Evolutionary conservation across 92 coral and sea anemone species (phyloP), one percentile per base, ranked within the genome.

Genomic region (Palythoa grandiflora): DNA sequence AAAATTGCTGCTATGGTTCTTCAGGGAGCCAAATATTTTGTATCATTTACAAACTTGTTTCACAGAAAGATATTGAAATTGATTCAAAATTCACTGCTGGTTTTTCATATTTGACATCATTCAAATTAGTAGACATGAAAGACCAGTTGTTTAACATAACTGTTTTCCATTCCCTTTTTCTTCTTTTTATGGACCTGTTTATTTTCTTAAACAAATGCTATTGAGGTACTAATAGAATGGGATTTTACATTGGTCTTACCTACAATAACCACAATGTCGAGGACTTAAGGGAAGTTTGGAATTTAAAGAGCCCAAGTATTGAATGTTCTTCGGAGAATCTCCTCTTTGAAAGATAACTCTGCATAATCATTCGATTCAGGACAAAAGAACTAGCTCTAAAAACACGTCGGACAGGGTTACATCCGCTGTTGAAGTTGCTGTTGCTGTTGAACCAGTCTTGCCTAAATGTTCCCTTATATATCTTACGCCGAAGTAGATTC

Each of bases 141-240:
- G 28, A 77, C 83, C 68, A 54, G 83, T 77, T 77, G 83, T 77
- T 77, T 77, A 77, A 5, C 39, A 53, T 35, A 35, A 36, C 40
- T 14, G 54, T 77, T 77, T 54, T 77, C 48, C 3, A 21, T 47
- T 50, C 38, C 54, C 44, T 17, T 28, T 52, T 77, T 77, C 63
- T 35, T 54, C 83, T 77, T 71, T 5, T 13, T 6, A 40, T 48
- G 14, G 76, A 81, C 86, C 86, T 81, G 86, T 68, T 68, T 66
- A 81, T 28, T 60, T 81, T 57, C 38, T 81, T 38, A 81, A 81
- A 81, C 74, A 81, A 39, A 65, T 14, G 47, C 63, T 81, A 48
- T 47, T 81, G 60, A 60, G 75, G 12, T 36, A 4, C 28, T 13
- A 16, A 68, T 12, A 0, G 53, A 19, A 53, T 17, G 28, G 44